Conservation (phyloP, 1,140 invertebrate genomes). For the Papilio glaucus region DNA sequence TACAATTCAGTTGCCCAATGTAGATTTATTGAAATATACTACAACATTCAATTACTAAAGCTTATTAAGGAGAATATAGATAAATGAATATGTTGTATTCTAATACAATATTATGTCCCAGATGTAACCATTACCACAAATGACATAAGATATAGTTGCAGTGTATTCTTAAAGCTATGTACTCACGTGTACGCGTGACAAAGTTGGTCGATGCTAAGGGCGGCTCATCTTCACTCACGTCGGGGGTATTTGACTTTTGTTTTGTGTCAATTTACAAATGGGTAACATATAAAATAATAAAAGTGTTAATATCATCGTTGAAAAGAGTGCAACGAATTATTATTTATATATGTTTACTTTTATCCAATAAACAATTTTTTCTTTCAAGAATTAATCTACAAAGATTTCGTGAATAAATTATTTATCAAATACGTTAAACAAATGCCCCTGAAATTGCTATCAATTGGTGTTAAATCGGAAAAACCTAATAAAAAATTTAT, state of each 20-base stretch:
- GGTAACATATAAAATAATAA: slow-evolving; percentile 83
- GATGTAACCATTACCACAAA: too few relatives aligned
- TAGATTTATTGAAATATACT: too few relatives aligned
- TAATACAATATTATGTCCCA: too few relatives aligned
- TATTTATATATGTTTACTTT: slow-evolving; percentile 40
- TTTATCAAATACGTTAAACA: background rate
- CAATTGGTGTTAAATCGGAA: background rate
- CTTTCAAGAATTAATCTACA: background rate
- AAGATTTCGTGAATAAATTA: background rate
- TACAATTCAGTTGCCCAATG: too few relatives aligned
- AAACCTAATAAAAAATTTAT: background rate
- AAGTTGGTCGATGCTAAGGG: slow-evolving; percentile 47
- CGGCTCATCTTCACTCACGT: slow-evolving; percentile 54
- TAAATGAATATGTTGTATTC: too few relatives aligned
- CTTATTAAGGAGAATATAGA: too few relatives aligned
- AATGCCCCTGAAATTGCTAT: background rate
- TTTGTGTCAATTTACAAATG: slow-evolving; percentile 83
- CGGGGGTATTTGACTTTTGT: slow-evolving; percentile 79
- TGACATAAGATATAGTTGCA: background rate
- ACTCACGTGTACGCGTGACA: slow-evolving; percentile 67
- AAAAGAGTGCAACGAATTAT: slow-evolving; percentile 58
- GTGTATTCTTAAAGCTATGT: slow-evolving; percentile 62
- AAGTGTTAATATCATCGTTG: slow-evolving; percentile 83
- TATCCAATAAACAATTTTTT: background rate
- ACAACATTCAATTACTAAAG: too few relatives aligned